phyloP scores from a whole-genome alignment of 1,140 invertebrate genomes.

The Cataglyphis hispanica region DNA sequence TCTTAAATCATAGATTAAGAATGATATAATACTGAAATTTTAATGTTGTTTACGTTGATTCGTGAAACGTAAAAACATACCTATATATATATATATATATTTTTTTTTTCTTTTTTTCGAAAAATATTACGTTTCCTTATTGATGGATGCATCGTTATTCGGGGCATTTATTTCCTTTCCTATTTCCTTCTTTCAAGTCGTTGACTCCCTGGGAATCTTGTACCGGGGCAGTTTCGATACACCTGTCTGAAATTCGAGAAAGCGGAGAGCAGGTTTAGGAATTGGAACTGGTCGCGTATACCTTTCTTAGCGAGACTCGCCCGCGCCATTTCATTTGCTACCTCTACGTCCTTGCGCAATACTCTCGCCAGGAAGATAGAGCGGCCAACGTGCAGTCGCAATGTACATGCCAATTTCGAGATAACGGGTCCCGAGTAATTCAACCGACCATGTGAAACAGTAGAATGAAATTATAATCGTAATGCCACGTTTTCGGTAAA shows the following conservation, averaged over 20 bases:
- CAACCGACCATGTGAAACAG: slow-evolving; percentile 29
- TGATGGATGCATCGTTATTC: neutral
- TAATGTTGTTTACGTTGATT: neutral
- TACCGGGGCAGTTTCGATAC: slow-evolving; percentile 37
- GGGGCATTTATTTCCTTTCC: neutral
- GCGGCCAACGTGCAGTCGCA: slow-evolving; percentile 34
- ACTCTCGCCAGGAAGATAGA: slow-evolving; percentile 51
- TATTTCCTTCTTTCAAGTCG: neutral
- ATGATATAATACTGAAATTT: neutral
- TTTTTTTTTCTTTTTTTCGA: too few species aligned
- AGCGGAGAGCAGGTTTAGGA: slow-evolving; percentile 22
- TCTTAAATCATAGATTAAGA: neutral
- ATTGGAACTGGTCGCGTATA: slow-evolving; percentile 63
- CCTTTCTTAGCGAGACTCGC: slow-evolving; percentile 62
- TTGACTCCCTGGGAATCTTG: slow-evolving; percentile 1
- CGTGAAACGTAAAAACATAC: neutral
- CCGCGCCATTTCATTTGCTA: slow-evolving; percentile 69
- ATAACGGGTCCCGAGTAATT: slow-evolving; percentile 57
- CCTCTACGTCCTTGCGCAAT: slow-evolving; percentile 56
- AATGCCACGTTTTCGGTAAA: slow-evolving; percentile 55
- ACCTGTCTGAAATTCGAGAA: slow-evolving; percentile 40
- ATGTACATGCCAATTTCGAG: slow-evolving; percentile 61
- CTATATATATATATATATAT: neutral
- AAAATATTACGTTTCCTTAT: neutral
- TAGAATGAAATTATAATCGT: slow-evolving; percentile 66